Evolutionary conservation across 2,888 invertebrate species (phyloP).

Genomic region (Cecidostiba fungosa): DNA sequence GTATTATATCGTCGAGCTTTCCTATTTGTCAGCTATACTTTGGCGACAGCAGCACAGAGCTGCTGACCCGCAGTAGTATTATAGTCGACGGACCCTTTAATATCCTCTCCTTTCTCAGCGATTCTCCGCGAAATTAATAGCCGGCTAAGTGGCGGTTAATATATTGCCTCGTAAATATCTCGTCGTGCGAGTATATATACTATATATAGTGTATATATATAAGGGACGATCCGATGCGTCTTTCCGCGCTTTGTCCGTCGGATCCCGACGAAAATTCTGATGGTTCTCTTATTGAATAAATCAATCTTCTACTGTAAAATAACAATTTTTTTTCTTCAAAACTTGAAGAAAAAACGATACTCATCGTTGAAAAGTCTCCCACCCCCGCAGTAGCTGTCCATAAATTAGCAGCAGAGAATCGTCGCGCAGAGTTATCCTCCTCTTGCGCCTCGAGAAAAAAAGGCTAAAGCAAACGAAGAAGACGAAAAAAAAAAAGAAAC

Average conservation of each 20-base stretch:
- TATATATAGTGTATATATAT: slow-evolving; percentile 65
- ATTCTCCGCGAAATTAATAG: slow-evolving; percentile 79
- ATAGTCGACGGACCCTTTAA: slow-evolving; percentile 64
- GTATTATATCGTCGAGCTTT: background rate
- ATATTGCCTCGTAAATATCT: slow-evolving; percentile 80
- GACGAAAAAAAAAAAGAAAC: slow-evolving; percentile 47
- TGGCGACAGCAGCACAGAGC: background rate
- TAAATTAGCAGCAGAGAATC: slow-evolving; percentile 51
- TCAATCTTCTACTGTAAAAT: background rate
- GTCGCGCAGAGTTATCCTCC: background rate
- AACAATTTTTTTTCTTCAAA: background rate
- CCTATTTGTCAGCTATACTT: slow-evolving; percentile 58
- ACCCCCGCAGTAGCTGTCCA: background rate
- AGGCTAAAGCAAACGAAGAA: background rate
- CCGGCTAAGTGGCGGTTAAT: slow-evolving; percentile 80
- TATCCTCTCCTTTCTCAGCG: slow-evolving; percentile 74
- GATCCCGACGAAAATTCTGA: background rate
- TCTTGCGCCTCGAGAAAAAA: background rate
- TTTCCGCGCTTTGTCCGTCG: slow-evolving; percentile 13
- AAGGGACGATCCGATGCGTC: slow-evolving; percentile 39
- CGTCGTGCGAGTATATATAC: slow-evolving; percentile 70
- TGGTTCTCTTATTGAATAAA: background rate
- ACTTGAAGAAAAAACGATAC: background rate
- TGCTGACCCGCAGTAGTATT: no score
- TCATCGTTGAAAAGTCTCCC: background rate